phyloP scores from a whole-genome alignment of 2,113 vertebrate genomes.

The Carollia perspicillata region DNA sequence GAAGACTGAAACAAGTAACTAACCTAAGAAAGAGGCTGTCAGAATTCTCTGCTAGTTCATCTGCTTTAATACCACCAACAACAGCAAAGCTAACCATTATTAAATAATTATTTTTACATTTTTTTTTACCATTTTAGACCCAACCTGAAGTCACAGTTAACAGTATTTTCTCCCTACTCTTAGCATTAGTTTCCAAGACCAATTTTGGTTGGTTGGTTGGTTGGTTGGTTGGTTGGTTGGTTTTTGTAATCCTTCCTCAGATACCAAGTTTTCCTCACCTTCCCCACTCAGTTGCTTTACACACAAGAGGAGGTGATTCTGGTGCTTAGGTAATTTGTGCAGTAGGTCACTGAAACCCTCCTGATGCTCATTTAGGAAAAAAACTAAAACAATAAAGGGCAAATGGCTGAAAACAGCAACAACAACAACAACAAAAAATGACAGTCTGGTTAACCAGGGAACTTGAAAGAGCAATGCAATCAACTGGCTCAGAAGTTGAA shows the following conservation, averaged over 20 bases:
- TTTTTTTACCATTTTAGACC: not conserved
- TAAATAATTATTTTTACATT: slow-evolving; percentile 17
- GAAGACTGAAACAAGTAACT: not conserved
- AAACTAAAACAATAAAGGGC: not conserved
- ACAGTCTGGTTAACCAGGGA: slow-evolving; percentile 43
- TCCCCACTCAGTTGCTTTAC: not conserved
- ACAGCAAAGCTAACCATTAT: not conserved
- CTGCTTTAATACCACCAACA: not conserved
- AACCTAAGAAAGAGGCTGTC: not conserved
- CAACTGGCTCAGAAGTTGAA: slow-evolving; percentile 63
- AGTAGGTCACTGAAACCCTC: not conserved
- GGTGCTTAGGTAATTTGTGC: not conserved
- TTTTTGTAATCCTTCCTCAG: not conserved
- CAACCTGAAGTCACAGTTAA: slow-evolving; percentile 20
- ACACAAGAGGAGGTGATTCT: slow-evolving; percentile 6
- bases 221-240: too few relatives aligned
- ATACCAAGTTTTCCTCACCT: not conserved
- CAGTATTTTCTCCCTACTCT: not conserved
- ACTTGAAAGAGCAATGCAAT: slow-evolving; percentile 66
- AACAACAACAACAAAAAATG: not conserved
- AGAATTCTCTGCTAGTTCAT: not conserved
- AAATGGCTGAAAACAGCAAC: not conserved
- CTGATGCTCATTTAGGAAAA: not conserved
- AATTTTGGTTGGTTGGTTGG: not conserved
- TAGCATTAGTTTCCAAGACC: not conserved